phyloP scores from a whole-genome alignment of 2,888 invertebrate species.

The Netelia inedita region DNA sequence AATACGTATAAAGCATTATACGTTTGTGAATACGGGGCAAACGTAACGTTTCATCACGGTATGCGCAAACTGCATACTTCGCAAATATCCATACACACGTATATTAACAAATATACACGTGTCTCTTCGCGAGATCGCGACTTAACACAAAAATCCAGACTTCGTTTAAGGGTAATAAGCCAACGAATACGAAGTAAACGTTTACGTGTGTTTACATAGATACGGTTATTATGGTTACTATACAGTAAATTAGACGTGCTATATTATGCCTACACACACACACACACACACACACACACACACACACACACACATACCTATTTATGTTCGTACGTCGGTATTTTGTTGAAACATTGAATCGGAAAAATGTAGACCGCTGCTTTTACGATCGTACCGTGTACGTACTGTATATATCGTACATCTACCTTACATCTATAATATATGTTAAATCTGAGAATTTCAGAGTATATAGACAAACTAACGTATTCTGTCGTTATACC shows the following conservation, averaged over 20 bases:
- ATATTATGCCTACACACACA: constrained; percentile 4
- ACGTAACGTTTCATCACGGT: constrained; percentile 31
- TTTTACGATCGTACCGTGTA: not conserved
- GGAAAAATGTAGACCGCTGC: constrained; percentile 2
- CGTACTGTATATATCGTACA: not conserved
- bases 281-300: not conserved
- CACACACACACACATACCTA: not conserved
- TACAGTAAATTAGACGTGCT: constrained; percentile 3
- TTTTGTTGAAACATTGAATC: constrained; percentile 4
- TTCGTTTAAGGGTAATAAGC: constrained; percentile 41
- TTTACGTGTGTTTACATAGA: constrained; percentile 39
- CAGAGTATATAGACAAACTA: not conserved
- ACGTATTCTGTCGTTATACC: not conserved
- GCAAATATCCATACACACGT: not conserved
- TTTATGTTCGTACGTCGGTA: not conserved
- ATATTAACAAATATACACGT: constrained; percentile 18
- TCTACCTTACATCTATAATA: not conserved
- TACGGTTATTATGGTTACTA: constrained; percentile 28
- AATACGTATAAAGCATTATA: not conserved
- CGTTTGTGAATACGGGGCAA: not conserved
- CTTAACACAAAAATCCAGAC: constrained; percentile 40
- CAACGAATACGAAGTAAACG: constrained; percentile 40
- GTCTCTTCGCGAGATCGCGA: constrained; percentile 7
- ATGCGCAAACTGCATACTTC: constrained; percentile 19
- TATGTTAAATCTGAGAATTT: not conserved